Percentiles rank a stretch among this genome's conserved stretches.
Evolutionary conservation across 2,113 vertebrate genomes (phyloP).

Genomic region (Eulacestoma nigropectus): DNA sequence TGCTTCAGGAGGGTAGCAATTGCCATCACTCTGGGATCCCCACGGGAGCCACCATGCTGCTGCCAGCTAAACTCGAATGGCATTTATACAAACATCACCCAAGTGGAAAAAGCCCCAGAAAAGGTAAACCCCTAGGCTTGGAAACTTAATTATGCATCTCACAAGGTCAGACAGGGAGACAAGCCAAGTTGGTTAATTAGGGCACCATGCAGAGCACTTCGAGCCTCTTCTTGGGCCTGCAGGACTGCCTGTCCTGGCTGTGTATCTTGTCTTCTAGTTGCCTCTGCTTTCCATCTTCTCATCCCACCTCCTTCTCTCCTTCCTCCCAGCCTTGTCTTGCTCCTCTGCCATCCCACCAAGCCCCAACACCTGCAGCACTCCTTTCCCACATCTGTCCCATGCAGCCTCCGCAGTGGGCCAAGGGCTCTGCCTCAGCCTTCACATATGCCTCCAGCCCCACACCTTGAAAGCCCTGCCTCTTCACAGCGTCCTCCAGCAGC

Average conservation of each 20-base stretch:
- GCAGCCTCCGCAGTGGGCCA: fast-evolving
- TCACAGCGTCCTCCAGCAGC: slow-evolving; percentile 68
- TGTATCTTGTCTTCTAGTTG: background rate
- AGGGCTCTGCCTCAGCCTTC: background rate
- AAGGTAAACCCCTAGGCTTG: background rate
- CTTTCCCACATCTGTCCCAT: background rate
- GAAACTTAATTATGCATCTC: background rate
- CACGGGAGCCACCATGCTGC: background rate
- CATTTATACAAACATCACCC: background rate
- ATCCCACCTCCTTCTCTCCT: background rate
- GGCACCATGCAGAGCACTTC: background rate
- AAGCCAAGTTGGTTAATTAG: background rate
- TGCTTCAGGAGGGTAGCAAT: background rate
- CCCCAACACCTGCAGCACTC: background rate
- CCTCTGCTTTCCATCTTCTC: background rate
- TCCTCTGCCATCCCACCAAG: background rate
- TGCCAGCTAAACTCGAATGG: background rate
- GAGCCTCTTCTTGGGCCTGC: background rate
- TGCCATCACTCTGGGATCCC: background rate
- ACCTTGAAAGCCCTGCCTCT: slow-evolving; percentile 79
- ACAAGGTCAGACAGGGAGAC: background rate
- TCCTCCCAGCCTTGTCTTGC: background rate
- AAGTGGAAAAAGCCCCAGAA: background rate
- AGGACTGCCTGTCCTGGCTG: background rate
- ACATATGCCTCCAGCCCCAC: background rate